Base-by-base conservation (phyloP, 2,888 invertebrate genomes). In the Cheilosia vulpina region DNA sequence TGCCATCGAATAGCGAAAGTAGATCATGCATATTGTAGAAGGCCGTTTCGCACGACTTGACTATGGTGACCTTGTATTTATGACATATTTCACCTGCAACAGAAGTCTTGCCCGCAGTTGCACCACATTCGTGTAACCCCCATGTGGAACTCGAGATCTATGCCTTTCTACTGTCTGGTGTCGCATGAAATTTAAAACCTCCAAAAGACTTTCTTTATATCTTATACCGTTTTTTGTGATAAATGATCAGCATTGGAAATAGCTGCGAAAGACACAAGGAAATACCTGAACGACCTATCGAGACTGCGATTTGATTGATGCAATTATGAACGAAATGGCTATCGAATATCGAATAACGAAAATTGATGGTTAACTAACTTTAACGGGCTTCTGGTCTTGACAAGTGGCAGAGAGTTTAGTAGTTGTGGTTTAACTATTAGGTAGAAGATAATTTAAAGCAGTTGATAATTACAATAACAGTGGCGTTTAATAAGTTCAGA, bases 291-390 rank as follows among this genome's bases (percentile, higher is more conserved):
- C 43, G 15, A 27, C 43, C 31, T 45, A 17, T 45, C 27, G 41
- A 31, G 17, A 27, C 47, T 43, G n/a, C 15, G 13, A 31, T n/a
- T 45, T 21, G 43, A 58, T 69, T 31, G 34, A 34, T 45, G 47
- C 34, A 57, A 57, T 57, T 69, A 69, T 15, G 34, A 15, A 19
- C 31, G 31, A 13, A 57, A 34, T 38, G 4, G 21, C 69, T 69
- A 55, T 68, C 68, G 43, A 57, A 47, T 69, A 58, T 58, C 43
- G 19, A 57, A 47, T 69, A 47, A 47, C 43, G 31, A 17, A 15
- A 27, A 21, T 47, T 34, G 34, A 58, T 58, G 57, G 57, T 21
- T 58, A 58, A 58, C 47, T 53, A 66, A 24, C 15, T 55, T 53
- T 13, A 17, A 27, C 27, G 43, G 69, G 45, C 58, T 71, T 57